A percentile compares a stretch with the other conserved stretches of the same genome.
Evolutionary conservation across 2,113 vertebrate genomes (phyloP).

Genomic region (Bos indicus): DNA sequence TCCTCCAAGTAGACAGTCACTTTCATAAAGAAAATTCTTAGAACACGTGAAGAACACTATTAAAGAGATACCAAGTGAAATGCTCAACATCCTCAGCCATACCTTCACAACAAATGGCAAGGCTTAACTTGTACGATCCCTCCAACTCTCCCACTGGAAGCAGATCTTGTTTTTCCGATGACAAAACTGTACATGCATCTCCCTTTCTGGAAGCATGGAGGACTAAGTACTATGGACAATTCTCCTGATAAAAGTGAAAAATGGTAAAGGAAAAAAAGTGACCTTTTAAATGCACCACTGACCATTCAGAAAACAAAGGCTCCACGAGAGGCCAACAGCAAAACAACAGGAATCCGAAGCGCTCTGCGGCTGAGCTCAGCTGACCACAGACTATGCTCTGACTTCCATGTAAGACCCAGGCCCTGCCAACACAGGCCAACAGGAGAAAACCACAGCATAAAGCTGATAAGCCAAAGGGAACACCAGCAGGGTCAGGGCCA

Average conservation of each 20-base stretch:
- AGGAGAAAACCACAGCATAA: not conserved
- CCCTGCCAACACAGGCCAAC: too few species aligned
- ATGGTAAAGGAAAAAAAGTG: not conserved
- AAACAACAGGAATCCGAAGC: not conserved
- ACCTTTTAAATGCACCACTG: not conserved
- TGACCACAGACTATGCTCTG: fast-evolving
- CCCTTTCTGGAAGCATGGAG: not conserved
- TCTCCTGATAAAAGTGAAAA: not conserved
- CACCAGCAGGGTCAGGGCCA: not conserved
- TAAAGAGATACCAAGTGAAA: not conserved
- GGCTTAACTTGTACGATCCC: not conserved
- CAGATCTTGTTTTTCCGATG: not conserved
- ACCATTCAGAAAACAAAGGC: not conserved
- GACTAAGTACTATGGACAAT: not conserved
- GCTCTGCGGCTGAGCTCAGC: not conserved
- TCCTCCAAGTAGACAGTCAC: not conserved
- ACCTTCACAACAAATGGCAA: not conserved
- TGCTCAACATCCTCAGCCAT: too few species aligned
- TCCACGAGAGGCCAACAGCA: not conserved
- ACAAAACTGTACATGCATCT: not conserved
- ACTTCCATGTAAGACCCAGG: too few species aligned
- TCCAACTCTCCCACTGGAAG: not conserved
- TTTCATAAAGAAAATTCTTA: not conserved
- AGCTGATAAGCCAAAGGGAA: not conserved
- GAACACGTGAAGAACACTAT: not conserved